phyloP scores from a whole-genome alignment of 2,888 invertebrate species.

The Eulithis prunata region DNA sequence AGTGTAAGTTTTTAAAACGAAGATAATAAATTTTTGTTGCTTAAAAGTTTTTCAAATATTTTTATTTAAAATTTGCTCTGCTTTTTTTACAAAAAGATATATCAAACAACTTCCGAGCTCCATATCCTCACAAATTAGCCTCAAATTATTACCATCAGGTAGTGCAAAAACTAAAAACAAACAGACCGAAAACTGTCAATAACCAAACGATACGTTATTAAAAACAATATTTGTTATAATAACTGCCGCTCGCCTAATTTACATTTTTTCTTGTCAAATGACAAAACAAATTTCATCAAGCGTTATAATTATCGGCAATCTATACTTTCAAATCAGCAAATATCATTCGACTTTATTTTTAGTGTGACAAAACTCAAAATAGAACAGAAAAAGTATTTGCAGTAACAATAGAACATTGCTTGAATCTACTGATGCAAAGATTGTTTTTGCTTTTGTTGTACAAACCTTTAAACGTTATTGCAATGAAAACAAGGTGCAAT shows the following conservation, averaged over 20 bases:
- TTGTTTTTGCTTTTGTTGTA: background rate
- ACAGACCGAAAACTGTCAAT: slow-evolving; percentile 43
- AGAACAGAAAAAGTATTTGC: slow-evolving; percentile 2
- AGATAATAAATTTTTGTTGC: no score
- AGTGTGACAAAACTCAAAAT: slow-evolving; percentile 5
- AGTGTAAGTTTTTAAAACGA: no score
- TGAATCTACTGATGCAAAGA: slow-evolving; percentile 16
- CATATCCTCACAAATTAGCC: slow-evolving; percentile 24
- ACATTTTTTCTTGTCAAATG: slow-evolving; percentile 56
- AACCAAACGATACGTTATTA: slow-evolving; percentile 57
- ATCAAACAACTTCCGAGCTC: slow-evolving; percentile 15
- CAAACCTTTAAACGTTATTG: background rate
- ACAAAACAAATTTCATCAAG: slow-evolving; percentile 61
- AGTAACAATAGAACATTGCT: slow-evolving; percentile 5
- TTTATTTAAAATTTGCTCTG: no score
- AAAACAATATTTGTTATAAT: slow-evolving; percentile 59
- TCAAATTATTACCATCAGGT: slow-evolving; percentile 31
- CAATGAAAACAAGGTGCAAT: slow-evolving; percentile 9
- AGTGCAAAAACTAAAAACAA: slow-evolving; percentile 36
- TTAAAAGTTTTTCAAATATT: background rate
- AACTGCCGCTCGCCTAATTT: slow-evolving; percentile 47
- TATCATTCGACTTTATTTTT: background rate
- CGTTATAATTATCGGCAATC: slow-evolving; percentile 44
- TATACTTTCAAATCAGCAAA: background rate
- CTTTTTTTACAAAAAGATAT: background rate